Conservation (phyloP, 1,140 invertebrate genomes). For the Euwallacea similis region DNA sequence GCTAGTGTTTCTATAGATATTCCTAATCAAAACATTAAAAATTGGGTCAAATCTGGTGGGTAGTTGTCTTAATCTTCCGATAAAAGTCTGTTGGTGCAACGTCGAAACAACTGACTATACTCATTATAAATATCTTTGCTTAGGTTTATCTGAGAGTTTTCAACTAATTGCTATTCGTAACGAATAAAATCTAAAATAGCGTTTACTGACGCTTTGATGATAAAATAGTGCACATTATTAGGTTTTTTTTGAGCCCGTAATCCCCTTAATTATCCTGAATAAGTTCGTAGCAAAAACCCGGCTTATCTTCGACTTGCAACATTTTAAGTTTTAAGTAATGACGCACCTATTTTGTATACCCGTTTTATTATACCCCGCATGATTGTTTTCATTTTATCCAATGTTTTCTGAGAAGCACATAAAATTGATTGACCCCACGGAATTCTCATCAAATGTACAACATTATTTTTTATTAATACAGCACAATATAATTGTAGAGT, state of each 20-base stretch:
- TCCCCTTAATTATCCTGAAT: too few relatives aligned
- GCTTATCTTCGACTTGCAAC: too few relatives aligned
- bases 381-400: neutral
- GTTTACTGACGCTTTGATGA: too few relatives aligned
- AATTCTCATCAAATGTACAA: neutral
- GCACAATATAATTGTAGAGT: conserved; percentile 3
- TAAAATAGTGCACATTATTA: too few relatives aligned
- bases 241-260: too few relatives aligned
- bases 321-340: neutral
- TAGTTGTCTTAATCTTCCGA: neutral
- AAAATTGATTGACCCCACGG: conserved; percentile 7
- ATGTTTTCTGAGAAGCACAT: neutral
- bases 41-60: neutral
- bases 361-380: neutral
- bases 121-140: neutral
- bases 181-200: too few relatives aligned
- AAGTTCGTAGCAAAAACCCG: too few relatives aligned
- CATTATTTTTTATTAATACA: neutral
- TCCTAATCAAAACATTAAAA: neutral
- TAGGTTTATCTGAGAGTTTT: too few relatives aligned
- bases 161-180: too few relatives aligned
- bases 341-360: neutral
- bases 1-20: neutral
- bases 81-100: conserved; percentile 1
- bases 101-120: neutral